Evolutionary conservation across 2,888 invertebrate species (phyloP).

Genomic region (Alloscopus bannaensis): DNA sequence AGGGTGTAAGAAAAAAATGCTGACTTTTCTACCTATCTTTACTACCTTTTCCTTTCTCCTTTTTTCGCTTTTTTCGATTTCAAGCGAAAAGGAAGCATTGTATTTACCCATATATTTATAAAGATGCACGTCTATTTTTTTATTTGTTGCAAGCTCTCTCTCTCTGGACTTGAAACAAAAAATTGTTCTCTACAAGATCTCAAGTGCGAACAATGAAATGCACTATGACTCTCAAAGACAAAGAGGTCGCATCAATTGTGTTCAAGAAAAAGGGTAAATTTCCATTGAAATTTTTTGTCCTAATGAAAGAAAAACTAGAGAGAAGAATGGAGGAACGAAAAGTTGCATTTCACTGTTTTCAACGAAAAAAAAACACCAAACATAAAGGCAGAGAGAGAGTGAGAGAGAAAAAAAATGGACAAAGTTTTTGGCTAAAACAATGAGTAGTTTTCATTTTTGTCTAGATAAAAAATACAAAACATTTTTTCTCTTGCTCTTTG

Average conservation of each 20-base stretch:
- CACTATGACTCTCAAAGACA: background rate
- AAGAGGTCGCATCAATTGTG: no score
- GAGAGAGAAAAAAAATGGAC: background rate
- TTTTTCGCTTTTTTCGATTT: slow-evolving; percentile 9
- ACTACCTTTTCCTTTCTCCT: slow-evolving; percentile 29
- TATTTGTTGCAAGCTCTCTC: no score
- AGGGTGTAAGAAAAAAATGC: slow-evolving; percentile 23
- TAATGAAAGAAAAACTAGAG: background rate
- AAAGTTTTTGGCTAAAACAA: slow-evolving; percentile 4
- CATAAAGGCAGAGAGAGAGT: background rate
- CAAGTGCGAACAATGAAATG: slow-evolving; percentile 24
- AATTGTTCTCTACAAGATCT: background rate
- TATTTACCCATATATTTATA: no score
- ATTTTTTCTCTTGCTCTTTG: no score
- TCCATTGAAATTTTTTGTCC: no score
- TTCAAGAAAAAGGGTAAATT: no score
- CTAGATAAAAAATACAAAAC: slow-evolving; percentile 1
- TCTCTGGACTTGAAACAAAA: no score
- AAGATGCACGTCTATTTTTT: no score
- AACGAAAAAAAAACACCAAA: background rate
- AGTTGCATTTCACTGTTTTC: background rate
- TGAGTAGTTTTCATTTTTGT: background rate
- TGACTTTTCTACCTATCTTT: slow-evolving; percentile 36
- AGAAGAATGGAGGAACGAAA: background rate
- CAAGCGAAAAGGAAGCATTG: no score